Percentiles rank a stretch among this genome's conserved stretches.
Conservation (phyloP, 2,888 invertebrate genomes). For the Cryptocephalus primarius region DNA sequence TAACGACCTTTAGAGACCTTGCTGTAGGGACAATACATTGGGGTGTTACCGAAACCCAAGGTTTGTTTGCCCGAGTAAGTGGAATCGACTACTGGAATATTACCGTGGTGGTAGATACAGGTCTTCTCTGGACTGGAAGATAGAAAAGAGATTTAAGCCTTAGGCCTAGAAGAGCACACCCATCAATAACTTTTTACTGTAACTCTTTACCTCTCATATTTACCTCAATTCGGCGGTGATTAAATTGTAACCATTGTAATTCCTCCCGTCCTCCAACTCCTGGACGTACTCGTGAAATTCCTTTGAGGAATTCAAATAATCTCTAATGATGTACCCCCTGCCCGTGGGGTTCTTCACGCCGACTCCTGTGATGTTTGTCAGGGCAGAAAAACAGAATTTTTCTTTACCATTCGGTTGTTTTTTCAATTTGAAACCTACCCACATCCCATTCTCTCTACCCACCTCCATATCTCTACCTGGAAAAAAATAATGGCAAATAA, state of each 20-base stretch:
- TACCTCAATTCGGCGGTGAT: constrained; percentile 59
- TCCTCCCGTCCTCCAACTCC: constrained; percentile 6
- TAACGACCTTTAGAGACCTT: constrained; percentile 56
- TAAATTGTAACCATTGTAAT: constrained; percentile 54
- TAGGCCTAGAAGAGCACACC: no score
- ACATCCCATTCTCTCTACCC: constrained; percentile 61
- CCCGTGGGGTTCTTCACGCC: constrained; percentile 41
- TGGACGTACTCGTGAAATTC: constrained; percentile 17
- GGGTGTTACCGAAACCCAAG: constrained; percentile 62
- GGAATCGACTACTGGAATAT: constrained; percentile 33
- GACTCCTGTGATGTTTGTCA: constrained; percentile 61
- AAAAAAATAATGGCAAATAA: constrained; percentile 3
- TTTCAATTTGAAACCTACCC: constrained; percentile 55
- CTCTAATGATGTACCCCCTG: constrained; percentile 58
- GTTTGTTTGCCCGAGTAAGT: constrained; percentile 36
- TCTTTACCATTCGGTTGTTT: constrained; percentile 5
- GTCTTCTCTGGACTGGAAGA: constrained; percentile 14
- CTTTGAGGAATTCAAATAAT: constrained; percentile 45
- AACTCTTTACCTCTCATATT: not conserved
- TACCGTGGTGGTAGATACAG: constrained; percentile 40
- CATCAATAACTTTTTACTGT: no score
- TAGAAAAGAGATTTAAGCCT: not conserved
- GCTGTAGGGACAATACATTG: constrained; percentile 48
- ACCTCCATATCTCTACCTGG: constrained; percentile 63
- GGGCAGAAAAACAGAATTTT: constrained; percentile 47